Evolutionary conservation across 2,888 invertebrate species (phyloP).

Genomic region (Agonopterix alstromeriana): DNA sequence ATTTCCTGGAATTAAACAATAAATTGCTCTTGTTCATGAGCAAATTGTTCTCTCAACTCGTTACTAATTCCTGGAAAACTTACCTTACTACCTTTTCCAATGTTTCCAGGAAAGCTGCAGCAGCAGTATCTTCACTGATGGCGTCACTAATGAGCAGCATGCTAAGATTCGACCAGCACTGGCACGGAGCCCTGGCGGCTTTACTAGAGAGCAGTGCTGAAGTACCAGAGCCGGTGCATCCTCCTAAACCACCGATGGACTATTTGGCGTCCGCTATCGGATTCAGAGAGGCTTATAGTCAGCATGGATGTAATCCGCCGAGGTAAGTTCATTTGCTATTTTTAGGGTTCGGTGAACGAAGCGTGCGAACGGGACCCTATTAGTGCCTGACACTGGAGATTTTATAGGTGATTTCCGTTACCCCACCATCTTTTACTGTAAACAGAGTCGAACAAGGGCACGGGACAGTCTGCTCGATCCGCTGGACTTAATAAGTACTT

Average conservation of each 20-base stretch:
- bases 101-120: slow-evolving; percentile 46
- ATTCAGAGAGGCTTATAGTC: slow-evolving; percentile 81
- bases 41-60: too few relatives aligned
- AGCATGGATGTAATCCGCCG: slow-evolving; percentile 81
- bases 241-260: slow-evolving; percentile 79
- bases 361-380: too few relatives aligned
- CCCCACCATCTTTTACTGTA: too few relatives aligned
- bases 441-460: too few relatives aligned
- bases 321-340: slow-evolving; percentile 50
- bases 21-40: too few relatives aligned
- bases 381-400: too few relatives aligned
- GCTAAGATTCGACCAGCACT: slow-evolving; percentile 30
- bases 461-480: too few relatives aligned
- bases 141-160: slow-evolving; percentile 26
- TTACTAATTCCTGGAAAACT: too few relatives aligned
- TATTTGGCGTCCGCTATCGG: slow-evolving; percentile 80
- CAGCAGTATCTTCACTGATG: slow-evolving; percentile 34
- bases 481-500: too few relatives aligned
- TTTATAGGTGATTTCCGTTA: too few relatives aligned
- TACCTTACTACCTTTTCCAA: background rate
- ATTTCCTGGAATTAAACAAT: too few relatives aligned
- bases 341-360: too few relatives aligned
- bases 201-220: slow-evolving; percentile 78
- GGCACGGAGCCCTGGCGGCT: slow-evolving; percentile 77
- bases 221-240: slow-evolving; percentile 69